Base-by-base conservation (phyloP, 2,888 invertebrate species). In the Himalopsyche anomala region DNA sequence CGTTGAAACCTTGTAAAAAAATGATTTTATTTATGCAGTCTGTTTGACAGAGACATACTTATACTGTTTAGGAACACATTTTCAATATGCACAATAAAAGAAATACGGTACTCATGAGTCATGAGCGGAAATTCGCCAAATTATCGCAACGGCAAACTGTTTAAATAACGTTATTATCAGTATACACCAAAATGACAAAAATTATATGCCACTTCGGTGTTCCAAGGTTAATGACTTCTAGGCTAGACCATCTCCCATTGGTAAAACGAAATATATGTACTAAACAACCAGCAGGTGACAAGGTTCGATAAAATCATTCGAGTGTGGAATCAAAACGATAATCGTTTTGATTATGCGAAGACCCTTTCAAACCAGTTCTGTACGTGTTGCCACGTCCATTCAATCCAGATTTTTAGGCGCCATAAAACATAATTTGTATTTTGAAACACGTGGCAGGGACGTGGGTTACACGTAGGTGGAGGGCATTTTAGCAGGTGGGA, bases 401-500 rank as follows among this genome's bases (percentile, higher is more conserved):
- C 38, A 74, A 74, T 74, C 38, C 74, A 74, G 74, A 38, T 74
- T 36, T 74, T 74, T 74, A 74, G 74, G 74, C 38, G 74, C n/a
- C 74, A 38, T 74, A 74, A 74, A 38, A 74, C 74, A 74, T 38
- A 38, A 38, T 74, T 74, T 74, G 74, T 74, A 36, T 11, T 74
- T 74, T 74, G 74, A 36, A 38, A 74, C 74, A 38, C 74, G 74
- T 74, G 74, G 74, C 74, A 74, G 74, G 36, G 36, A 74, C 74
- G 74, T 74, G 74, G 74, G 74, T 74, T 74, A 74, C 38, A 38
- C 74, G 74, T 74, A 12, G 74, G 74, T 74, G 74, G 74, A 15
- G 74, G 36, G 28, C 74, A 74, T 74, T 38, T 74, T 12, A 36
- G 12, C 74, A 74, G 74, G 74, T 74, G 74, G 74, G 74, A 74